phyloP scores from a whole-genome alignment of 1,140 invertebrate genomes.

The Apis florea region DNA sequence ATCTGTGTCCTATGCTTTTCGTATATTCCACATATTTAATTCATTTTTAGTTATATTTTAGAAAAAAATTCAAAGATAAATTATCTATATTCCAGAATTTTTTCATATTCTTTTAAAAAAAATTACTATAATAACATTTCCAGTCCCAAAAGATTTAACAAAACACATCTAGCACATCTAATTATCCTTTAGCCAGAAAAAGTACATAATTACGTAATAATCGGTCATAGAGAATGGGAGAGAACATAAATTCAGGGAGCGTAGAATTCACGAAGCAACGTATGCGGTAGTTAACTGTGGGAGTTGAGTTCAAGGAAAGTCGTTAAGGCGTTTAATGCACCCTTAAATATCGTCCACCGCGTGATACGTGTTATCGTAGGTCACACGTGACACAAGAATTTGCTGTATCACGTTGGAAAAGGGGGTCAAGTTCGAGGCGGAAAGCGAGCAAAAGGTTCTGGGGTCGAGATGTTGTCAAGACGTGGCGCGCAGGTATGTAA shows the following conservation, averaged over 20 bases:
- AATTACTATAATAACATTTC: background rate
- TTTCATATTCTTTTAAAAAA: too few relatives aligned
- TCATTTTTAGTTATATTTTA: background rate
- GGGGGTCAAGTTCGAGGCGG: constrained; percentile 66
- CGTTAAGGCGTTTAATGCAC: constrained; percentile 4
- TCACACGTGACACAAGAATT: constrained; percentile 24
- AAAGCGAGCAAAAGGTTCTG: constrained; percentile 55
- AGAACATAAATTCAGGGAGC: too few relatives aligned
- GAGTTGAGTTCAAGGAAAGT: background rate
- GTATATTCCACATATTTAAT: too few relatives aligned
- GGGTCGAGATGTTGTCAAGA: constrained; percentile 22
- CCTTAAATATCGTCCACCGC: background rate
- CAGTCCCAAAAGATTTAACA: background rate
- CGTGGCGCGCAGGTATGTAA: constrained; percentile 22
- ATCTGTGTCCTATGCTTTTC: background rate
- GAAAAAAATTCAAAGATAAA: too few relatives aligned
- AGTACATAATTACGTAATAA: background rate
- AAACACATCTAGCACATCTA: background rate
- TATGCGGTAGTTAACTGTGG: background rate
- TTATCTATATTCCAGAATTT: too few relatives aligned
- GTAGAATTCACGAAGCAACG: too few relatives aligned
- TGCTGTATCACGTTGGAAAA: constrained; percentile 45
- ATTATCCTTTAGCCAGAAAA: background rate
- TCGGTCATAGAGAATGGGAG: too few relatives aligned
- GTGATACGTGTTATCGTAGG: constrained; percentile 38